Conservation (phyloP, 1,140 invertebrate genomes). For the Philopotamus ludificatus region DNA sequence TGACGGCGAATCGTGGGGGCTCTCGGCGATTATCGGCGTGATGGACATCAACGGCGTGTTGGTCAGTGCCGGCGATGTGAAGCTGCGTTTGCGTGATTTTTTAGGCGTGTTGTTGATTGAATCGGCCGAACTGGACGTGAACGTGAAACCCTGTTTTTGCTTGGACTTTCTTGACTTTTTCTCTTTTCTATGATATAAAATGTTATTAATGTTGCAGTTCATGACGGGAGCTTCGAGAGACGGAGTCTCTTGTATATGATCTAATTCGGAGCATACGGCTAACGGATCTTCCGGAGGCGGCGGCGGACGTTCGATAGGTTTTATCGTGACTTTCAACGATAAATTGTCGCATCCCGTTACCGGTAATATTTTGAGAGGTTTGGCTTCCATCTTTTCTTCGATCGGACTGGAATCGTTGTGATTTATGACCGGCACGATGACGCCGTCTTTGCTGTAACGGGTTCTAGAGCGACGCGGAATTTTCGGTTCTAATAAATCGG, state of each 20-base stretch:
- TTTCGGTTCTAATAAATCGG: conserved; percentile 71
- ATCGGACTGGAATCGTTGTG: conserved; percentile 45
- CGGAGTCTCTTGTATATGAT: conserved; percentile 24
- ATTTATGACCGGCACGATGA: conserved; percentile 47
- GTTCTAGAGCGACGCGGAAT: conserved; percentile 74
- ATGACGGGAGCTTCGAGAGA: background rate
- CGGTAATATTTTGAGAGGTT: conserved; percentile 36
- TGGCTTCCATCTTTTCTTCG: conserved; percentile 28
- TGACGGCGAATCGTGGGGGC: conserved; percentile 54
- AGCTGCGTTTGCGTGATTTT: conserved; percentile 52
- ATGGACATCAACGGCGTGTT: conserved; percentile 56
- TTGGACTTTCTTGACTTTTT: conserved; percentile 48
- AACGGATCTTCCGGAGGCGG: conserved; percentile 22
- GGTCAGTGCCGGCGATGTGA: conserved; percentile 53
- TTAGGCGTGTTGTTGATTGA: conserved; percentile 45
- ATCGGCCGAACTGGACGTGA: conserved; percentile 25
- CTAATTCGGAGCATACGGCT: conserved; percentile 23
- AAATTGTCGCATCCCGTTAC: conserved; percentile 46
- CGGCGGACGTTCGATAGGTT: conserved; percentile 53
- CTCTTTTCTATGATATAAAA: conserved; percentile 47
- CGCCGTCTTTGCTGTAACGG: conserved; percentile 69
- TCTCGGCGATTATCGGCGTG: conserved; percentile 54
- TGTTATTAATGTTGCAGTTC: background rate
- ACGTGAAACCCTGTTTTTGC: conserved; percentile 43
- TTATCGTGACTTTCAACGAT: conserved; percentile 61